A percentile compares a stretch with the other conserved stretches of the same genome.
Conservation (phyloP, 2,888 invertebrate species). For the Amiota communis region DNA sequence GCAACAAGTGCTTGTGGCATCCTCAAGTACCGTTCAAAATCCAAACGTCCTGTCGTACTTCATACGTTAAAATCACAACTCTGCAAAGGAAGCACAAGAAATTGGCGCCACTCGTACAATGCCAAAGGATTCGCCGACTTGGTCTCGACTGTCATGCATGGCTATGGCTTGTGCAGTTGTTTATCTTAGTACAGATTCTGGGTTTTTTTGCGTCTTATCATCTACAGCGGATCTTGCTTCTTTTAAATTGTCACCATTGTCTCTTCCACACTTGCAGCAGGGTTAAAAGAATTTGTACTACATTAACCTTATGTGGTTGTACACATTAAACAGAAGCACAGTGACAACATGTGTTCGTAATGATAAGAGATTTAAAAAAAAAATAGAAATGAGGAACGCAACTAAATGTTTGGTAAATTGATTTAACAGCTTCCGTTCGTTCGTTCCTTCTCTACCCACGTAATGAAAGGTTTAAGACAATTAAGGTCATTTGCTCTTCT, state of each 20-base stretch:
- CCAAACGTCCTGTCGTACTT: no score
- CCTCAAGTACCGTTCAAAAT: constrained; percentile 16
- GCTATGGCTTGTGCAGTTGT: constrained; percentile 3
- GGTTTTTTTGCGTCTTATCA: constrained; percentile 32
- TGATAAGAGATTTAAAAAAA: constrained; percentile 32
- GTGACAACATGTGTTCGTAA: constrained; percentile 44
- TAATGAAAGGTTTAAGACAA: background rate
- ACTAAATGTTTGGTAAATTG: constrained; percentile 48
- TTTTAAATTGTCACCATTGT: constrained; percentile 26
- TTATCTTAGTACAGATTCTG: background rate
- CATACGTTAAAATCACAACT: no score
- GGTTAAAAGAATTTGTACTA: background rate
- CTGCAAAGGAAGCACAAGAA: background rate
- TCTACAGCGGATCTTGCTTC: constrained; percentile 38
- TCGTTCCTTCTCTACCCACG: background rate
- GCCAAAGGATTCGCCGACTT: constrained; percentile 17
- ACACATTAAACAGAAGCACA: constrained; percentile 27
- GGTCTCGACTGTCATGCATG: background rate
- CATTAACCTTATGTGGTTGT: background rate
- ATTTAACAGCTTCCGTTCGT: constrained; percentile 52
- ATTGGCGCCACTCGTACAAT: constrained; percentile 24
- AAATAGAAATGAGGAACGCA: constrained; percentile 22
- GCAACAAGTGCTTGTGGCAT: constrained; percentile 31
- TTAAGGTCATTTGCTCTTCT: background rate
- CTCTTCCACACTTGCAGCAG: constrained; percentile 22